A percentile compares a stretch with the other conserved stretches of the same genome.
Evolutionary conservation across 2,888 invertebrate genomes (phyloP).

Genomic region (Drosophila quasianomalipes): DNA sequence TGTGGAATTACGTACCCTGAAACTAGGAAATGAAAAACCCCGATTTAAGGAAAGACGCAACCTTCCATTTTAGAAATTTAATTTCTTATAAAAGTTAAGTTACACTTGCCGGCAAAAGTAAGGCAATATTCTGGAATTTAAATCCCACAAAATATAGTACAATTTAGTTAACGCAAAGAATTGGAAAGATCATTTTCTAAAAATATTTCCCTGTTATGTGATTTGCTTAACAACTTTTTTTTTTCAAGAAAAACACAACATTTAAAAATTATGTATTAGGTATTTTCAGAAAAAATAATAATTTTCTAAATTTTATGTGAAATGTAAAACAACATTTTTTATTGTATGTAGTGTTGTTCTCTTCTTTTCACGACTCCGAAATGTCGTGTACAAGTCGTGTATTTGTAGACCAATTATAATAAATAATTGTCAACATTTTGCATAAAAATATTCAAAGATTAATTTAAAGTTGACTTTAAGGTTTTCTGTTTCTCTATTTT

Average conservation of each 20-base stretch:
- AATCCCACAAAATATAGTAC: accelerated
- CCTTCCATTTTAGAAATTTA: neutral
- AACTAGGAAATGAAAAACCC: neutral
- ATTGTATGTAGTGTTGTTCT: neutral
- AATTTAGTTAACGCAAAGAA: neutral
- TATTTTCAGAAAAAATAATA: neutral
- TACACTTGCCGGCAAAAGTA: neutral
- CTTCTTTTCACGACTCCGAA: neutral
- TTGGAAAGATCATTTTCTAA: accelerated
- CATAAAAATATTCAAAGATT: neutral
- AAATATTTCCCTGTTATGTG: neutral
- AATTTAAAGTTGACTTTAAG: neutral
- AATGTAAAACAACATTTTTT: neutral
- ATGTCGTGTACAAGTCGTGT: neutral
- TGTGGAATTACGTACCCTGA: neutral
- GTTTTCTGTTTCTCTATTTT: neutral
- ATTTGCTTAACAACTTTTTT: neutral
- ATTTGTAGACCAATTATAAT: neutral
- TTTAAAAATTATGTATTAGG: neutral
- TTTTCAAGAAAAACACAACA: neutral
- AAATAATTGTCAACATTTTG: neutral
- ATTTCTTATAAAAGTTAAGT: neutral
- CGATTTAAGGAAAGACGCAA: neutral
- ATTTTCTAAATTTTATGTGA: neutral
- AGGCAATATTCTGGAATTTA: neutral